Evolutionary conservation across 2,113 vertebrate genomes (phyloP).

Genomic region (Chinchilla lanigera): DNA sequence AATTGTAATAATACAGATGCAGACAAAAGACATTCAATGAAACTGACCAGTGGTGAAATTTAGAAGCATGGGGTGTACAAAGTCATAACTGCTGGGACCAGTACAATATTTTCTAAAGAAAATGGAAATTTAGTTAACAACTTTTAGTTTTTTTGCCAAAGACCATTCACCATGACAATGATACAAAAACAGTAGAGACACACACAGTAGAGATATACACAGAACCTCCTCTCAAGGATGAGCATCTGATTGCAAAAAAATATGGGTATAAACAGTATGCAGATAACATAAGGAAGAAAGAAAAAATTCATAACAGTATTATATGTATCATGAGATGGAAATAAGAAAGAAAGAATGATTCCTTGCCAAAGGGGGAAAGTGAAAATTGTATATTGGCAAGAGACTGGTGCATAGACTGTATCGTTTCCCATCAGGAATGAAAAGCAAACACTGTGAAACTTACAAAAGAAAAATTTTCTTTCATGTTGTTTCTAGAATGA

Average conservation of each 20-base stretch:
- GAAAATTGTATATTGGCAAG: not conserved
- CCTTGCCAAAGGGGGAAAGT: not conserved
- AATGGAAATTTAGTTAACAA: not conserved
- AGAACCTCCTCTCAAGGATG: not conserved
- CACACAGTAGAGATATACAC: not conserved
- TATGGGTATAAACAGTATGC: not conserved
- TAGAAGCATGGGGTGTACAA: not conserved
- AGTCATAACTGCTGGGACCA: not conserved
- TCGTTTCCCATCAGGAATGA: not conserved
- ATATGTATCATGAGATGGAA: not conserved
- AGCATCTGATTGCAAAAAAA: not conserved
- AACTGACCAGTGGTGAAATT: not conserved
- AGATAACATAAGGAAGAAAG: not conserved
- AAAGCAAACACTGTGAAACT: not conserved
- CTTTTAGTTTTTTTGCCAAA: not conserved
- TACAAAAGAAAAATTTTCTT: not conserved
- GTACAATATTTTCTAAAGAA: not conserved
- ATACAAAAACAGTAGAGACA: not conserved
- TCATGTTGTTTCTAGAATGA: not conserved
- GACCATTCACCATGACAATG: not conserved
- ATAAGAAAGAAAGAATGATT: not conserved
- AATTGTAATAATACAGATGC: not conserved
- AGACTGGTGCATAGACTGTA: not conserved
- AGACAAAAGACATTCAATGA: not conserved
- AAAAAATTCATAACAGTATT: not conserved